Base-by-base conservation (phyloP, 2,888 invertebrate genomes). In the Rhogogaster chlorosoma region DNA sequence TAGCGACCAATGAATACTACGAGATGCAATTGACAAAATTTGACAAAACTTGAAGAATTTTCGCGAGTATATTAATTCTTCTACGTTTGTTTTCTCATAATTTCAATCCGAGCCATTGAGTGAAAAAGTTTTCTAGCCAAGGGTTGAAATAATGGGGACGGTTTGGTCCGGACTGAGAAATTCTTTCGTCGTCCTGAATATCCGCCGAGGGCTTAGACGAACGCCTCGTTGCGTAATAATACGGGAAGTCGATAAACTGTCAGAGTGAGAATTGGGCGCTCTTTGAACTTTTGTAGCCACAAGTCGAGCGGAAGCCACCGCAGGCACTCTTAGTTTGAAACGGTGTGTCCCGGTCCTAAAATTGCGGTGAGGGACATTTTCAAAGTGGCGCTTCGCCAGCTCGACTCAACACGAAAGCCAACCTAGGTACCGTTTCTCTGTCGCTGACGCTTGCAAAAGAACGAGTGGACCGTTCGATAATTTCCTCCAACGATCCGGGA, bases 231-330 rank as follows among this genome's bases (percentile, higher is more conserved):
- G 80, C 22, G 57, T 61, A 38, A 80, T 80, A 61, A 80, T 61
- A 80, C 77, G 80, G 32, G 38, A 61, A 61, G 57, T 80, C 61
- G 36, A 80, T 61, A 36, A 80, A 80, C 80, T 57, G 80, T 38
- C 36, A n/a, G 61, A 32, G 80, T 80, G 80, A 80, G 80, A 61
- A 80, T 80, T 49, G 32, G 38, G 22, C 80, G 80, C 61, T 80
- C 38, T 61, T 80, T 61, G 61, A 80, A 80, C 80, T 61, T 61
- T 61, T 57, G 32, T 80, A 57, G 5, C 61, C 80, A n/a, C 80
- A 80, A 57, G 61, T 80, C 61, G 26, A 78, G 61, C 78, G 57
- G 38, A 78, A 78, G 61, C 5, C 29, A 42, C 75, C 67, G 18
- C 67, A 67, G 67, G 75, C 75, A 3, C 32, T 22, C 38, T 22